A percentile compares a stretch with the other conserved stretches of the same genome.
phyloP scores from a whole-genome alignment of 2,888 invertebrate species.

The Pyrrhosoma nymphula region DNA sequence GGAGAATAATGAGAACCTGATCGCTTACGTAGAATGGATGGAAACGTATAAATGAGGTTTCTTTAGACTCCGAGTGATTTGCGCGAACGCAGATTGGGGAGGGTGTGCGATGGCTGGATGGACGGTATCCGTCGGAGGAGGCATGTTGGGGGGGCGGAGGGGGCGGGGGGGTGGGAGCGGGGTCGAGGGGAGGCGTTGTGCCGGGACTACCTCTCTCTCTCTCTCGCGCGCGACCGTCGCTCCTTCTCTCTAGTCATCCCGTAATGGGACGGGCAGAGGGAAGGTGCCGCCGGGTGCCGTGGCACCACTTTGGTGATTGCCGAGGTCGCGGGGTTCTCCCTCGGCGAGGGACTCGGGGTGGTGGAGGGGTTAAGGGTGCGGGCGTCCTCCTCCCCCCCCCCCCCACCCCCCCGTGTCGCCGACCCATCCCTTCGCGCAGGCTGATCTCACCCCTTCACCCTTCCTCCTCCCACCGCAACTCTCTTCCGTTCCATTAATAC shows the following conservation, averaged over 20 bases:
- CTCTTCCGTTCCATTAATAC: conserved; percentile 55
- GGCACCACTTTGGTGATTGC: conserved; percentile 63
- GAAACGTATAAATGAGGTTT: too few relatives aligned
- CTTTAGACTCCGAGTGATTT: too few relatives aligned
- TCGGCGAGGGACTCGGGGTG: background rate
- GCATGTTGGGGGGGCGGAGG: too few relatives aligned
- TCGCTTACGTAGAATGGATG: too few relatives aligned
- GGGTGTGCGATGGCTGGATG: too few relatives aligned
- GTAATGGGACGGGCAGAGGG: conserved; percentile 52
- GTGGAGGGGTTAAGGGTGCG: background rate
- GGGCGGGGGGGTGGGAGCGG: background rate
- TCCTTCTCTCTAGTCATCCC: conserved; percentile 38
- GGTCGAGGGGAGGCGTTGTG: background rate
- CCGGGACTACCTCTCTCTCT: background rate
- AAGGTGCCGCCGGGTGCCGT: conserved; percentile 62
- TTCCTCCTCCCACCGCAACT: background rate
- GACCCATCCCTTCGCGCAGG: background rate
- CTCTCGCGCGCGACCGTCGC: background rate
- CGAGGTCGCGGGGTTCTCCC: conserved; percentile 53
- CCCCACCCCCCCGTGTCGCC: background rate
- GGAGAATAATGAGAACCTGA: too few relatives aligned
- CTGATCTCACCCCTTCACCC: background rate
- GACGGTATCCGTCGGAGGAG: too few relatives aligned
- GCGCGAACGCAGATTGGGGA: too few relatives aligned
- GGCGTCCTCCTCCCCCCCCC: conserved; percentile 2